phyloP scores from a whole-genome alignment of 2,888 invertebrate genomes.

The Cistogaster globosa region DNA sequence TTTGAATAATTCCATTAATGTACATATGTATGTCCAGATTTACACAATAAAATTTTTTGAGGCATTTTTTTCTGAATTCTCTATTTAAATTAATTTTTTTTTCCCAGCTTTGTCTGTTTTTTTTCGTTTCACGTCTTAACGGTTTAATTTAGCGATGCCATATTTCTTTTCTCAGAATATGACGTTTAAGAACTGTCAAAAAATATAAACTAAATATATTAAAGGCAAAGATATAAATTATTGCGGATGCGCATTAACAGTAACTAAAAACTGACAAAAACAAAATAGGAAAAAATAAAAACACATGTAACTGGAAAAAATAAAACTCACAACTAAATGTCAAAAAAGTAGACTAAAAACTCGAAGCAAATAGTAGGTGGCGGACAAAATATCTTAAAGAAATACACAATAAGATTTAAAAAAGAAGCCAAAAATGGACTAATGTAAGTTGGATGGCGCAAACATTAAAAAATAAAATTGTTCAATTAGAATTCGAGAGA shows the following conservation, averaged over 20 bases:
- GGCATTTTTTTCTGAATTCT: too few relatives aligned
- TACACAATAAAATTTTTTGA: too few relatives aligned
- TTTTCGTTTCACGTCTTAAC: too few relatives aligned
- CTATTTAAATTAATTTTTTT: too few relatives aligned
- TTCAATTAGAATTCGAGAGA: not conserved
- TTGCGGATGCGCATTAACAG: conserved; percentile 55
- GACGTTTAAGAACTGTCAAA: conserved; percentile 28
- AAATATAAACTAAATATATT: conserved; percentile 1
- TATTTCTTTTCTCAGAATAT: not conserved
- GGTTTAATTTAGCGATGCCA: too few relatives aligned
- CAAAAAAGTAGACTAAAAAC: conserved; percentile 48
- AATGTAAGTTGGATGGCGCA: not conserved
- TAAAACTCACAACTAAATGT: conserved; percentile 38
- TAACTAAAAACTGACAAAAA: conserved; percentile 28
- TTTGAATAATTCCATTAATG: too few relatives aligned
- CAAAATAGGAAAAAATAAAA: conserved; percentile 28
- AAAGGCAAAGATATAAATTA: conserved; percentile 6
- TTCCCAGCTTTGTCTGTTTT: too few relatives aligned
- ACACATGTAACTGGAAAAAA: conserved; percentile 63
- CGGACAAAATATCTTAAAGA: not conserved
- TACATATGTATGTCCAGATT: too few relatives aligned
- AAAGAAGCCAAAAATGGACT: not conserved
- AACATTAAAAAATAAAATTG: not conserved
- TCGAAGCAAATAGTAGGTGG: conserved; percentile 42
- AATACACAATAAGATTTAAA: conserved; percentile 16